Evolutionary conservation across 2,797 vertebrate genomes (phyloP).

Genomic region (Coccyzus lansbergi): DNA sequence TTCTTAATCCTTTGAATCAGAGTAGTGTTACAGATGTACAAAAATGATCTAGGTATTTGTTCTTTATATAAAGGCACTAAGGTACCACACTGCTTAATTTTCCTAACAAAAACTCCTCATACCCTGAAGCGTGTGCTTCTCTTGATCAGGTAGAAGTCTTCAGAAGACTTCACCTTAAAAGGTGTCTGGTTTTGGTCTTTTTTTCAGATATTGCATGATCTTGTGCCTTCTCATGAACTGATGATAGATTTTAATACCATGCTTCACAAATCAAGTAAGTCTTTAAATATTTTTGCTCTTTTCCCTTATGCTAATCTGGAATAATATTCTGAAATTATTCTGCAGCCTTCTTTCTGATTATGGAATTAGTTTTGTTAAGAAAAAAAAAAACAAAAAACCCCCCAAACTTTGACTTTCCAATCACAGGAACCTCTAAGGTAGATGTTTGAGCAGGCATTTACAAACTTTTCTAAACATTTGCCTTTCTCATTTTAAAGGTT

Average conservation of each 20-base stretch:
- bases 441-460: neutral
- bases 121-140: neutral
- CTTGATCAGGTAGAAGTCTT: neutral
- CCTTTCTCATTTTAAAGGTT: neutral
- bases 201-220: constrained; percentile 81
- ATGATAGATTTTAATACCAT: constrained; percentile 88
- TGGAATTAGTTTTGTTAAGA: neutral
- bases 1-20: neutral
- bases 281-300: neutral
- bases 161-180: neutral
- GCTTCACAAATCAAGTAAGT: constrained; percentile 80
- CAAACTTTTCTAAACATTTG: neutral
- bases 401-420: neutral
- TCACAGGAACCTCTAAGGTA: neutral
- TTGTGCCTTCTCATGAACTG: constrained; percentile 90
- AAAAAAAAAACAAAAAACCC: no score
- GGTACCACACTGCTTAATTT: neutral
- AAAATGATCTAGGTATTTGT: neutral
- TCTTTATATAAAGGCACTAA: neutral
- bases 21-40: neutral
- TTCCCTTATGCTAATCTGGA: neutral
- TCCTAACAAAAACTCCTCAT: neutral
- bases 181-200: neutral
- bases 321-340: neutral
- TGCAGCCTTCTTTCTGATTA: neutral